These are phyloP conservation scores for Tachina grossa DNA, from an alignment of 2,888 invertebrate genomes.

Conservation along the genomic window DNA sequence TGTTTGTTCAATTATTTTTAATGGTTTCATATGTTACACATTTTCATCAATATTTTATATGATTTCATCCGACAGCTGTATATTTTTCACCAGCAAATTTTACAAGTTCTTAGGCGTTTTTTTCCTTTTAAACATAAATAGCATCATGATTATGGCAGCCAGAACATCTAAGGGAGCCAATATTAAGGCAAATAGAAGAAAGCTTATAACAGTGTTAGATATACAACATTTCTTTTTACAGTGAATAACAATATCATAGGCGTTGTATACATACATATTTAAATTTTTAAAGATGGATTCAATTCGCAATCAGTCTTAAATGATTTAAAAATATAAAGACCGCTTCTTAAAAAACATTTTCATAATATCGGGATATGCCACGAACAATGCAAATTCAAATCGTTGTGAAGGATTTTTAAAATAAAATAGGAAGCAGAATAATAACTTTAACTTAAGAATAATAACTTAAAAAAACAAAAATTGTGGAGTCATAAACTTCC, in stretches of 20 bases:
- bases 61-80: conserved; percentile 58
- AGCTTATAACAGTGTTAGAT: conserved; percentile 18
- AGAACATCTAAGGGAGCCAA: conserved; percentile 12
- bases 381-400: too few species aligned
- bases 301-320: too few species aligned
- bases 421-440: too few species aligned
- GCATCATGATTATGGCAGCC: not conserved
- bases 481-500: too few species aligned
- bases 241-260: not conserved
- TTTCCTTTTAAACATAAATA: not conserved
- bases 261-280: not conserved
- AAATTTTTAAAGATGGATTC: not conserved
- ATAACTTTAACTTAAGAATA: too few species aligned
- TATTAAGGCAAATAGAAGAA: not conserved
- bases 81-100: conserved; percentile 34
- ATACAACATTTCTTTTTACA: conserved; percentile 3
- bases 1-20: conserved; percentile 65
- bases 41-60: conserved; percentile 66
- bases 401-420: too few species aligned
- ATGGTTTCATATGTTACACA: conserved; percentile 68
- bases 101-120: conserved; percentile 44
- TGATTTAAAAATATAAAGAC: too few species aligned
- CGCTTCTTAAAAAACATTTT: too few species aligned
- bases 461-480: too few species aligned
- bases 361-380: too few species aligned